Evolutionary conservation across 2,113 vertebrate species (phyloP).

Genomic region (Phyllopteryx taeniolatus): DNA sequence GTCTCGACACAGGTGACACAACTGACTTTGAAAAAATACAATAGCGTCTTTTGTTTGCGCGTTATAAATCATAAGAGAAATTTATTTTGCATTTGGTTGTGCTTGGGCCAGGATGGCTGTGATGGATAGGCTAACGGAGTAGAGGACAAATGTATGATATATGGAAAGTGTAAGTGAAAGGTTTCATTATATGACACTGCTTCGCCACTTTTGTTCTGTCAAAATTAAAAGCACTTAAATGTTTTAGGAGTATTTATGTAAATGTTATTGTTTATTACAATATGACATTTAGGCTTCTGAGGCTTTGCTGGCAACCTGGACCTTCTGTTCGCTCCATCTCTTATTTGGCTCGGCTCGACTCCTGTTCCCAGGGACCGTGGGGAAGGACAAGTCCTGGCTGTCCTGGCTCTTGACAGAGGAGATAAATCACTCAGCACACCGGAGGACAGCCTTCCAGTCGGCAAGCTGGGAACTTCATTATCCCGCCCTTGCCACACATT

Average conservation of each 20-base stretch:
- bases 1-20: background rate
- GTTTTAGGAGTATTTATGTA: background rate
- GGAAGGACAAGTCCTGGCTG: slow-evolving; percentile 94
- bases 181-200: slow-evolving; percentile 6
- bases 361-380: slow-evolving; percentile 80
- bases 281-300: slow-evolving; percentile 41
- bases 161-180: slow-evolving; percentile 20
- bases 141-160: slow-evolving; percentile 52
- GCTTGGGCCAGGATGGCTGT: slow-evolving; percentile 50
- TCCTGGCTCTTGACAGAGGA: slow-evolving; percentile 97
- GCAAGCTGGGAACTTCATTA: slow-evolving; percentile 99
- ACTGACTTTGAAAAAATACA: slow-evolving; percentile 15
- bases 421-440: slow-evolving; percentile 98
- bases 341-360: slow-evolving; percentile 62
- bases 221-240: background rate
- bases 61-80: slow-evolving; percentile 60
- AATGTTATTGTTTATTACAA: slow-evolving; percentile 28
- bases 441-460: slow-evolving; percentile 96
- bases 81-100: slow-evolving; percentile 52
- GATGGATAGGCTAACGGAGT: slow-evolving; percentile 54
- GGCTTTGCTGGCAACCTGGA: slow-evolving; percentile 58
- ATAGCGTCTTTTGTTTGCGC: slow-evolving; percentile 44
- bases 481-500: slow-evolving; percentile 93
- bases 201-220: background rate
- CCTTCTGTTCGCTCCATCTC: slow-evolving; percentile 52